Conservation (phyloP, 2,888 invertebrate species). For the Dynastes tityus region DNA sequence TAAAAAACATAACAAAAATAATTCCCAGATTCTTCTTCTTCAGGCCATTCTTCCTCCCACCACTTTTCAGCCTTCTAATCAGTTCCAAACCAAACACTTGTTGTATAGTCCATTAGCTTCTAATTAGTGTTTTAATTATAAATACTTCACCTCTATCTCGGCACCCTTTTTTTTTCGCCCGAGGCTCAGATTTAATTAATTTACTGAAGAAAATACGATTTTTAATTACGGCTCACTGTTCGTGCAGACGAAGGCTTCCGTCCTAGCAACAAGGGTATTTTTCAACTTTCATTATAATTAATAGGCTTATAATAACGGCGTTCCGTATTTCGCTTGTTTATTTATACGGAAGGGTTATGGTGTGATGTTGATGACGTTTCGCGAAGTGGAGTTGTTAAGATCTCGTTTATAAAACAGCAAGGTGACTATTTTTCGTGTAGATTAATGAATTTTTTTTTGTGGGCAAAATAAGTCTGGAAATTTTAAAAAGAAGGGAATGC, state of each 20-base stretch:
- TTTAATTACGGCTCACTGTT: constrained; percentile 9
- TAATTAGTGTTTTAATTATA: constrained; percentile 27
- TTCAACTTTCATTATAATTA: constrained; percentile 1
- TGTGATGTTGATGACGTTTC: neutral
- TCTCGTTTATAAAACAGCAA: too few relatives aligned
- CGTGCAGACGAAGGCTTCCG: neutral
- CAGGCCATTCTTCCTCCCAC: too few relatives aligned
- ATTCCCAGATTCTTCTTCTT: too few relatives aligned
- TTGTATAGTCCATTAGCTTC: constrained; percentile 21
- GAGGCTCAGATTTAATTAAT: constrained; percentile 9
- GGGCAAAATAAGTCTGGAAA: too few relatives aligned
- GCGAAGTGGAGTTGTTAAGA: neutral
- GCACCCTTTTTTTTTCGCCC: neutral
- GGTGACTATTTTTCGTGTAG: too few relatives aligned
- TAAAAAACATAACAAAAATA: too few relatives aligned
- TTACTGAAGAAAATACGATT: constrained; percentile 23
- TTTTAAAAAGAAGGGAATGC: too few relatives aligned
- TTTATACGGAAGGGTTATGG: neutral
- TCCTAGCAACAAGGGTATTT: neutral
- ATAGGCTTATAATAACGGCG: constrained; percentile 19
- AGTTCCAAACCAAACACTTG: constrained; percentile 8
- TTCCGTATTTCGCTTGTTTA: neutral
- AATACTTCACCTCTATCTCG: constrained; percentile 19
- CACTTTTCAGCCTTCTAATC: too few relatives aligned
- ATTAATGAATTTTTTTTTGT: too few relatives aligned